Percentiles rank a stretch among this genome's conserved stretches.
These are phyloP conservation scores for Limnothrissa miodon DNA, from an alignment of 2,113 vertebrate species.

Conservation along the genomic window DNA sequence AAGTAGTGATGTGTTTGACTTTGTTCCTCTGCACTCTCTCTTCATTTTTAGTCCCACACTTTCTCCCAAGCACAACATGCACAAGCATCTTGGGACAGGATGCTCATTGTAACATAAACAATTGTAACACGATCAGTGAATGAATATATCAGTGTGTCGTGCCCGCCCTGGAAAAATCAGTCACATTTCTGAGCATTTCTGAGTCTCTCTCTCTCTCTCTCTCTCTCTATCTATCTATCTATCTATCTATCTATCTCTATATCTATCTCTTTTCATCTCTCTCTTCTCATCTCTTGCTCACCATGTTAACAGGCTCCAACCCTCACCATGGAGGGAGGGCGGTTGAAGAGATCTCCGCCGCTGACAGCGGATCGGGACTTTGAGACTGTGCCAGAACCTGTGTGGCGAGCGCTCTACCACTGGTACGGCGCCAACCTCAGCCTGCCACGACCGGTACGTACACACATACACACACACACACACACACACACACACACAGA, in stretches of 20 bases:
- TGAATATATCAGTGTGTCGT: neutral
- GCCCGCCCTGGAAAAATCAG: neutral
- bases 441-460: constrained; percentile 91
- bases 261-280: constrained; percentile 10
- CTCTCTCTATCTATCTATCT: neutral
- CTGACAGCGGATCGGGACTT: constrained; percentile 82
- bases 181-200: neutral
- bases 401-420: constrained; percentile 96
- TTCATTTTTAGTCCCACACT: neutral
- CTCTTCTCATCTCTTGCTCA: neutral
- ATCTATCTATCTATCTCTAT: neutral
- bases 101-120: no score
- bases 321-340: constrained; percentile 91
- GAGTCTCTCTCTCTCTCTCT: neutral
- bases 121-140: neutral
- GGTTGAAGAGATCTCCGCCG: constrained; percentile 81
- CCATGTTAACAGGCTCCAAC: constrained; percentile 80
- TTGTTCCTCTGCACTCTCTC: neutral
- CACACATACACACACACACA: constrained; percentile 5
- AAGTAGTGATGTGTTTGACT: constrained; percentile 1
- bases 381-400: constrained; percentile 92
- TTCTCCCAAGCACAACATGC: no score
- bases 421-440: constrained; percentile 98
- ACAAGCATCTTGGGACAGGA: no score
- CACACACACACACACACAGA: neutral